Evolutionary conservation across 2,888 invertebrate genomes (phyloP).

Genomic region (Elmis aenea): DNA sequence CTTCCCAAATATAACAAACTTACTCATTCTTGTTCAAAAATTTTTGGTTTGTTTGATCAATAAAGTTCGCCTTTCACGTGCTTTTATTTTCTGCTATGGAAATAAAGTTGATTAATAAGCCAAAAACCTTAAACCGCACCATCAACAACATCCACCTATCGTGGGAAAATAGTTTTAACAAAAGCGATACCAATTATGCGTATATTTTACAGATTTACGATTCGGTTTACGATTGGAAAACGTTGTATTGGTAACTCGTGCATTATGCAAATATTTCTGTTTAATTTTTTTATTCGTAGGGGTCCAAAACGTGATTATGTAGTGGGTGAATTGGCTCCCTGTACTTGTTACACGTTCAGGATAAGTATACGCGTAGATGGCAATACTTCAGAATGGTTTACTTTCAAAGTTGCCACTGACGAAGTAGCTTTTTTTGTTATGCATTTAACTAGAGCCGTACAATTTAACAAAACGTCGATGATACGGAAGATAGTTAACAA

Average conservation of each 20-base stretch:
- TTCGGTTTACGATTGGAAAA: conserved; percentile 31
- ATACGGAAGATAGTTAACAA: conserved; percentile 37
- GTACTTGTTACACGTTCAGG: conserved; percentile 50
- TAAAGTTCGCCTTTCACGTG: conserved; percentile 5
- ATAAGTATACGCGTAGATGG: conserved; percentile 36
- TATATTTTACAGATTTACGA: conserved; percentile 29
- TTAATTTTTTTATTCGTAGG: conserved; percentile 43
- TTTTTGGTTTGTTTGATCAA: conserved; percentile 20
- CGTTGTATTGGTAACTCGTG: conserved; percentile 31
- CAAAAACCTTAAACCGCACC: conserved; percentile 20
- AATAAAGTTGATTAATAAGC: conserved; percentile 15
- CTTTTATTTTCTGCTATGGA: conserved; percentile 17
- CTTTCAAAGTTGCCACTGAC: conserved; percentile 37
- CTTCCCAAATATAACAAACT: too few relatives aligned
- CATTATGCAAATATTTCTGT: conserved; percentile 1
- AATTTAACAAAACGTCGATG: conserved; percentile 31
- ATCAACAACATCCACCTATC: conserved; percentile 21
- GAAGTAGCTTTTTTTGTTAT: conserved; percentile 33
- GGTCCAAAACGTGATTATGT: conserved; percentile 47
- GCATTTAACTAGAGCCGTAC: conserved; percentile 37
- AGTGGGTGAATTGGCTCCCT: conserved; percentile 48
- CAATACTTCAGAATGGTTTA: conserved; percentile 36
- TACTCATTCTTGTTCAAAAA: too few relatives aligned
- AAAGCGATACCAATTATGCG: conserved; percentile 1
- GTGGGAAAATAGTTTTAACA: conserved; percentile 29